These are phyloP conservation scores for Argyresthia albistria DNA, from an alignment of 2,888 invertebrate genomes.

Conservation along the genomic window DNA sequence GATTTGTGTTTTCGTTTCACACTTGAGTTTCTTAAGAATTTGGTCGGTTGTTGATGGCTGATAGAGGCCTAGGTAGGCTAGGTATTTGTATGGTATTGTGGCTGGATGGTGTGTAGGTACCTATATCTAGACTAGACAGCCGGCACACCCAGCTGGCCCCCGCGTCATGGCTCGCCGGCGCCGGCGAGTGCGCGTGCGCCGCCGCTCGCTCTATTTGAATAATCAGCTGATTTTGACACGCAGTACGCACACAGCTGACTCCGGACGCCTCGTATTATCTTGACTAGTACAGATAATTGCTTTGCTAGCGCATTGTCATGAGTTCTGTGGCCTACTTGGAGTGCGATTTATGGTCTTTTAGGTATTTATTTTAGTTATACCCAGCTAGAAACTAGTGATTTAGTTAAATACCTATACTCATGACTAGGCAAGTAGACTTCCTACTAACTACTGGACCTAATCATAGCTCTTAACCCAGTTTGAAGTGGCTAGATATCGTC, in stretches of 20 bases:
- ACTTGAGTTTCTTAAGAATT: slow-evolving; percentile 24
- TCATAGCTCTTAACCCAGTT: too few relatives aligned
- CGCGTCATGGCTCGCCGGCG: background rate
- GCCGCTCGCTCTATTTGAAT: slow-evolving; percentile 61
- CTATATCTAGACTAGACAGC: too few relatives aligned
- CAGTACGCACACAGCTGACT: slow-evolving; percentile 69
- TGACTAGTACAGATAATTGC: background rate
- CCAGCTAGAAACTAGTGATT: too few relatives aligned
- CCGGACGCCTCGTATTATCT: slow-evolving; percentile 46
- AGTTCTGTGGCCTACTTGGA: background rate
- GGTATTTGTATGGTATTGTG: background rate
- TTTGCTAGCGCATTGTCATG: background rate
- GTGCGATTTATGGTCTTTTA: background rate
- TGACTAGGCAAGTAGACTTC: too few relatives aligned
- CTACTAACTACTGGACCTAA: too few relatives aligned
- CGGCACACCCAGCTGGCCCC: too few relatives aligned
- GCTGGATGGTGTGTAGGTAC: background rate
- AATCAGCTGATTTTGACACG: slow-evolving; percentile 74
- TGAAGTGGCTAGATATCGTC: too few relatives aligned
- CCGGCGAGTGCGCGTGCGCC: slow-evolving; percentile 16
- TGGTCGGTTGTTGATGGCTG: slow-evolving; percentile 25
- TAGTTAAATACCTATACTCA: too few relatives aligned
- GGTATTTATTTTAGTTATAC: background rate
- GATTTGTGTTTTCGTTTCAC: slow-evolving; percentile 32
- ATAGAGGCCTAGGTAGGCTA: background rate